Base-by-base conservation (phyloP, 2,888 invertebrate species). In the Miltochrista miniata region DNA sequence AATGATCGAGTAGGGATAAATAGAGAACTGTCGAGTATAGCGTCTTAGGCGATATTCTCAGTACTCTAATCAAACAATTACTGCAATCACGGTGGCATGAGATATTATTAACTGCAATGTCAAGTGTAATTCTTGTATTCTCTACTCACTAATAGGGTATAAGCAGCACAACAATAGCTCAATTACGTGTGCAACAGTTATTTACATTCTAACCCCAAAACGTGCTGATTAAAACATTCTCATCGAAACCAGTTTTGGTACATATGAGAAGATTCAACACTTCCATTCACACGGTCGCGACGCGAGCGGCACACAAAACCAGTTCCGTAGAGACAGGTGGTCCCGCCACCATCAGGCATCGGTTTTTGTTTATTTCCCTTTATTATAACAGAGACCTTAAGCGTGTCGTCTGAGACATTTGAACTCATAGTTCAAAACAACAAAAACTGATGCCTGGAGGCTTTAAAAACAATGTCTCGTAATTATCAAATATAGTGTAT, bases 291-390 rank as follows among this genome's bases (percentile, higher is more conserved):
- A 87, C 88, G 87, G 76, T 76, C 72, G 59, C 56, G 56, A 54
- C 65, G 70, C 64, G 59, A 68, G 59, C 69, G 59, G 63, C 64
- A 63, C 60, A 70, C 55, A 59, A 78, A 87, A 89, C 88, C 86
- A 70, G 87, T 88, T 87, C 72, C 70, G 69, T 76, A 75, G 77
- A 74, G 85, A 86, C 87, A 87, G 85, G 84, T 88, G 87, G n/a
- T 81, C 78, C 75, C 68, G 65, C 65, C 64, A 55, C 55, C 70
- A 59, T 46, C 59, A 64, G 63, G 61, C 59, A 67, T 59, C 61
- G 66, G 68, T 72, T 74, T 70, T 68, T 68, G 61, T 68, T 72
- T 72, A 64, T 72, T 74, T 74, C 59, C 59, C 54, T 68, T 71
- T 67, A n/a, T n/a, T n/a, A 61, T 72, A 74, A 76, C 73, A 72